Evolutionary conservation across 2,888 invertebrate species (phyloP).

Genomic region (Cephus rjabovi): DNA sequence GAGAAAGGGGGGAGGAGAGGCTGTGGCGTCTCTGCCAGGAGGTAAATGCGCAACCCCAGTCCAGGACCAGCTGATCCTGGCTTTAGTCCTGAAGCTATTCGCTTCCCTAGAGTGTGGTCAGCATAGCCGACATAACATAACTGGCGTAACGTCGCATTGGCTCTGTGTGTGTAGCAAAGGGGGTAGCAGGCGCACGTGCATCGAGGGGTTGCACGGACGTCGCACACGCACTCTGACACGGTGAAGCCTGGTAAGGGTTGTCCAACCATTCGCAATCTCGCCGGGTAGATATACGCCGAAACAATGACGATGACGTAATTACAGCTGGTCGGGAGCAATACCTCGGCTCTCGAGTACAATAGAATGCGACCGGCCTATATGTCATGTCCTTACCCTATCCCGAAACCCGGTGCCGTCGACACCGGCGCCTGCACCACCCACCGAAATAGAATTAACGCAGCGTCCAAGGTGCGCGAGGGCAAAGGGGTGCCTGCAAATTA

Average conservation of each 20-base stretch:
- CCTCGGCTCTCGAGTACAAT: conserved; percentile 48
- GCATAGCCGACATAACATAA: conserved; percentile 51
- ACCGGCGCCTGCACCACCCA: conserved; percentile 1
- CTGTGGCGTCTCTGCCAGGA: background rate
- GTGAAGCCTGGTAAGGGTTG: background rate
- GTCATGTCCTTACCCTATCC: too few relatives aligned
- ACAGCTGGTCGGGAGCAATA: conserved; percentile 60
- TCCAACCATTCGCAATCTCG: conserved; percentile 26
- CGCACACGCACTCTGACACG: background rate
- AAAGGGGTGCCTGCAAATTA: conserved; percentile 18
- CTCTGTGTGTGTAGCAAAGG: conserved; percentile 13
- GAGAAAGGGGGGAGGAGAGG: background rate
- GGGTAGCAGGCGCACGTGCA: conserved; percentile 1
- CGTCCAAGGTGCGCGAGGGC: conserved; percentile 3
- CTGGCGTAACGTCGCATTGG: conserved; percentile 47
- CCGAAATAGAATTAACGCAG: conserved; percentile 18
- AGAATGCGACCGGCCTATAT: conserved; percentile 21
- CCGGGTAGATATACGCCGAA: conserved; percentile 38
- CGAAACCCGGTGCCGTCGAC: background rate
- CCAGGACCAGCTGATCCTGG: conserved; percentile 29
- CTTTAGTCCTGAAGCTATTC: background rate
- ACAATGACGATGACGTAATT: conserved; percentile 62
- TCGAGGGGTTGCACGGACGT: conserved; percentile 2
- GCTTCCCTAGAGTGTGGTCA: conserved; percentile 39
- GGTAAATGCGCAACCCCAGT: background rate